Base-by-base conservation (phyloP, 2,113 vertebrate genomes). In the Rhizomys pruinosus region DNA sequence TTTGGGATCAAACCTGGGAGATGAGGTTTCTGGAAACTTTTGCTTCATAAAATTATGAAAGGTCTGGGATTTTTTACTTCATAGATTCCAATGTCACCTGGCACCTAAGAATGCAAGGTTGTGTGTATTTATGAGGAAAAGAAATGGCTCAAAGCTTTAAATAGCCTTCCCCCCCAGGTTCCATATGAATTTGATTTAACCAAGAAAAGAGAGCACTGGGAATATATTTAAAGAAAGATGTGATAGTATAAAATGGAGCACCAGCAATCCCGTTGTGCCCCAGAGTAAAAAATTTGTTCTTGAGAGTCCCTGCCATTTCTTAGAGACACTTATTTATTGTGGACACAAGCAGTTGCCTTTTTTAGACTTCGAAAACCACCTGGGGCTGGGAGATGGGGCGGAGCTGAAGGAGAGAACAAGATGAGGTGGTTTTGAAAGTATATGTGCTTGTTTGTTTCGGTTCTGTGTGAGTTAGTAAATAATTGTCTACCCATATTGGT, bases 61-160 rank as follows among this genome's bases (percentile, higher is more conserved):
- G 64, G 95, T 78, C 61, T 89, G 84, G 52, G 87, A 61, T 87
- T 96, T n/a, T 94, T 93, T 74, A 95, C 90, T 90, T 91, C 47
- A 59, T 44, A 86, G 74, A 94, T 87, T 91, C 71, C 61, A 73
- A 69, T 73, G 34, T 76, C 71, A 91, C 69, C 80, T 91, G 87
- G 93, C 96, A 79, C 61, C 69, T 86, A 93, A 89, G 89, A 92
- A 92, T 89, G 68, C 68, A 85, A 92, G 94, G 63, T 80, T 77
- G 85, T 94, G 69, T 69, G 55, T 92, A 81, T 88, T 92, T 92
- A 94, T 89, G 81, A 94, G 81, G 23, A 16, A 71, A 94, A 74
- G n/a, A 68, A 91, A 22, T 84, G 63, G 52, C 19, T 73, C n/a
- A 90, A 90, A 64, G 13, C 73, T 96, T 93, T 77, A 93, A 90